Evolutionary conservation across 2,113 vertebrate species (phyloP).

Genomic region (Piaya cayana): DNA sequence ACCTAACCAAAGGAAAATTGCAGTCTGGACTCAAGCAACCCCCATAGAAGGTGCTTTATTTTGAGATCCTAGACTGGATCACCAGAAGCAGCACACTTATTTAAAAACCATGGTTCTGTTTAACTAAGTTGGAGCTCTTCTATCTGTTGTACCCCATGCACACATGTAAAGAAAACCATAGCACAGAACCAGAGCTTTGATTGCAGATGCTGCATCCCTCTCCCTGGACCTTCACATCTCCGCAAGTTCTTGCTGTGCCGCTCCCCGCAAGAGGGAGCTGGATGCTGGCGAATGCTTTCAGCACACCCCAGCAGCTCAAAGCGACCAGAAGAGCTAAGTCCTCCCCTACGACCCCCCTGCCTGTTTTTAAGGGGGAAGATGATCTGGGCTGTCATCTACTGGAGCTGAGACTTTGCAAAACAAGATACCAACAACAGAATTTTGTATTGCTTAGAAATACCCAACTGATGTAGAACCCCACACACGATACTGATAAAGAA

Average conservation of each 20-base stretch:
- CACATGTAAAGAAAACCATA: background rate
- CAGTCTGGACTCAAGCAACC: background rate
- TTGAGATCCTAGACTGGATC: background rate
- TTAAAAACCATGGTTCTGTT: background rate
- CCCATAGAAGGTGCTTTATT: background rate
- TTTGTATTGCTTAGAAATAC: background rate
- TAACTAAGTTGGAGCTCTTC: background rate
- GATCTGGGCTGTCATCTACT: background rate
- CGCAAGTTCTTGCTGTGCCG: fast-evolving
- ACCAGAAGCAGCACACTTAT: background rate
- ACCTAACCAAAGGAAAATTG: background rate
- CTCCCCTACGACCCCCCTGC: too few relatives aligned
- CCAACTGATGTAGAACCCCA: background rate
- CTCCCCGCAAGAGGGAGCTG: slow-evolving; percentile 3
- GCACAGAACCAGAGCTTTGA: background rate
- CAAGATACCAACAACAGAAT: background rate
- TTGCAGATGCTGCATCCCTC: background rate
- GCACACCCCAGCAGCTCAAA: too few relatives aligned
- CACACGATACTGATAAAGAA: background rate
- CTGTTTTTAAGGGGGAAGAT: background rate
- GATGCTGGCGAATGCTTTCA: background rate
- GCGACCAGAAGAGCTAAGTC: background rate
- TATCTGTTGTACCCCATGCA: fast-evolving
- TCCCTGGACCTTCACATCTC: background rate
- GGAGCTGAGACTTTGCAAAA: background rate